These are phyloP conservation scores for Podarcis lilfordi DNA, from an alignment of 2,797 vertebrate genomes.

Conservation along the genomic window DNA sequence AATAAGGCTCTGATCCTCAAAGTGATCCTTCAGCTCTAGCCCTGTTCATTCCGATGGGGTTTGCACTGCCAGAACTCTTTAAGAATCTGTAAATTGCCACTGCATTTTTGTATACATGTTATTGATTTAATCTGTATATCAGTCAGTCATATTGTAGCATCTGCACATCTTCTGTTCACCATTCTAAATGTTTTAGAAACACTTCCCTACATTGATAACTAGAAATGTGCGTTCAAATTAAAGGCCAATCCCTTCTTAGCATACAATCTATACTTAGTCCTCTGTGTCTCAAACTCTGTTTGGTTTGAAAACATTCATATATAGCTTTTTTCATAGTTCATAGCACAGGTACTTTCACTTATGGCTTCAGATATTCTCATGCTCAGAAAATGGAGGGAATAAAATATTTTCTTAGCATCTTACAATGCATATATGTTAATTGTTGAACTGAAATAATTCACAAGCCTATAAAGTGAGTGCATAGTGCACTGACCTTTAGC, in stretches of 20 bases:
- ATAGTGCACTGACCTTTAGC: not conserved
- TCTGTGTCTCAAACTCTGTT: not conserved
- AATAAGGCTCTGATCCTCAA: constrained; percentile 72
- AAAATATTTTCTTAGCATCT: not conserved
- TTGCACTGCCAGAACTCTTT: constrained; percentile 27
- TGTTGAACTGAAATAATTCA: not conserved
- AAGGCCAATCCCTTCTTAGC: not conserved
- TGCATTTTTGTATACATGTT: constrained; percentile 43
- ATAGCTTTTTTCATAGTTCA: not conserved
- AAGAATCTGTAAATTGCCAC: constrained; percentile 62
- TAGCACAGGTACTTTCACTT: not conserved
- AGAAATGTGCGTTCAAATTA: constrained; percentile 45
- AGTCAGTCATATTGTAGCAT: constrained; percentile 61
- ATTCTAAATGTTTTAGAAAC: constrained; percentile 53
- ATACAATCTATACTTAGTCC: not conserved
- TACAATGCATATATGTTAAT: not conserved
- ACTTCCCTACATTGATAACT: constrained; percentile 53
- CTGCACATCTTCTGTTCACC: constrained; percentile 39
- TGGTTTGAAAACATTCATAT: not conserved
- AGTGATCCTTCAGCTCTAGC: constrained; percentile 69
- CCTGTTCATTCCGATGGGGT: constrained; percentile 45
- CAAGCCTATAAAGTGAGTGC: not conserved
- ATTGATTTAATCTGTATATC: constrained; percentile 66
- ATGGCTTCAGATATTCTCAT: not conserved
- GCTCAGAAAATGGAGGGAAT: not conserved